Percentiles rank a stretch among this genome's conserved stretches.
These are phyloP conservation scores for Meles meles DNA, from an alignment of 2,113 vertebrate species.

Conservation along the genomic window DNA sequence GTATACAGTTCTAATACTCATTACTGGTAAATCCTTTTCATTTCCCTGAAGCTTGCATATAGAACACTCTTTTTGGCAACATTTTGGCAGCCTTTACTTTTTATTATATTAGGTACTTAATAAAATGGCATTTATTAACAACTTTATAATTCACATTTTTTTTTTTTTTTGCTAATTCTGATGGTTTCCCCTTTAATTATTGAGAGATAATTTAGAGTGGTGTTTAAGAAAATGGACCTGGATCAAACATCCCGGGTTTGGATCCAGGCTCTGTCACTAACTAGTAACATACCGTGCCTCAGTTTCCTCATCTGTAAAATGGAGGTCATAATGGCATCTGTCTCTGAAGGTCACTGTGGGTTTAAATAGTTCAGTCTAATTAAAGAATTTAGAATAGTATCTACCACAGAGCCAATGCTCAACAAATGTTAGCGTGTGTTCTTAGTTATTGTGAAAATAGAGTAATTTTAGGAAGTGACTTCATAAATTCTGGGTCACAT, in stretches of 20 bases:
- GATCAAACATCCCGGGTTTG: not conserved
- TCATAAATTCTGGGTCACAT: not conserved
- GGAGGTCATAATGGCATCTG: not conserved
- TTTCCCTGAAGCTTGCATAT: not conserved
- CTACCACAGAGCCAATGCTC: not conserved
- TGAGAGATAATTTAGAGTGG: conserved; percentile 4
- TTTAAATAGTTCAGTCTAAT: not conserved
- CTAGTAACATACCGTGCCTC: not conserved
- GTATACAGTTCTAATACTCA: not conserved
- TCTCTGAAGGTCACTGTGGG: not conserved
- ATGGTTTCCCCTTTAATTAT: not conserved
- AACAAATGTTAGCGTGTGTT: not conserved
- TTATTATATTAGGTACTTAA: not conserved
- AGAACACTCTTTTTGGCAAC: not conserved
- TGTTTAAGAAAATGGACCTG: not conserved
- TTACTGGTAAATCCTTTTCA: not conserved
- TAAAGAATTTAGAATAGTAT: not conserved
- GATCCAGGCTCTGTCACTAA: not conserved
- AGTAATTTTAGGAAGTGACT: not conserved
- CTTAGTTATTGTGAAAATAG: not conserved
- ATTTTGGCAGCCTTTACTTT: not conserved
- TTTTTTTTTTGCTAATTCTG: not conserved
- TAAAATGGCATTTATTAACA: conserved; percentile 29
- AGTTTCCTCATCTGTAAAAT: conserved; percentile 12
- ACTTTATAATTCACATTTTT: not conserved